phyloP scores from a whole-genome alignment of 2,888 invertebrate species.

The Sinohyriopsis cumingii region DNA sequence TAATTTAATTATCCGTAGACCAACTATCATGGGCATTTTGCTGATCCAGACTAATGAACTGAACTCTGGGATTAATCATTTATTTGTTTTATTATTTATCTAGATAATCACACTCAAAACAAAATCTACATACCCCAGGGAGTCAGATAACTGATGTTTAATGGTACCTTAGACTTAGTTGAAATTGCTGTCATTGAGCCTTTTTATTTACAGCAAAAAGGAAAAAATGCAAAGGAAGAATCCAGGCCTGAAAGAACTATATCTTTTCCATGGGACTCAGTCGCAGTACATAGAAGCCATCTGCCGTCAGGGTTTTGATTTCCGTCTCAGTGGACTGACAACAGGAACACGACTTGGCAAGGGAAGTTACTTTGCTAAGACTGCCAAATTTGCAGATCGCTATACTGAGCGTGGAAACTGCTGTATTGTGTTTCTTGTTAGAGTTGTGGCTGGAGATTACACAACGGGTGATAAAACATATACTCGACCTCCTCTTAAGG shows the following conservation, averaged over 20 bases:
- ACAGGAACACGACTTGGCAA: conserved; percentile 51
- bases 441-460: conserved; percentile 60
- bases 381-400: conserved; percentile 42
- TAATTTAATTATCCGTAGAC: too few species aligned
- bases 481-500: conserved; percentile 58
- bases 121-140: too few species aligned
- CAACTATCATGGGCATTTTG: too few species aligned
- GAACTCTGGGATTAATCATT: too few species aligned
- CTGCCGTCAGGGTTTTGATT: conserved; percentile 60
- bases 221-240: conserved; percentile 41
- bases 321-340: conserved; percentile 49
- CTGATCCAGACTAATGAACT: too few species aligned
- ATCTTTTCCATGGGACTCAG: conserved; percentile 57
- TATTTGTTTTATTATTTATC: too few species aligned
- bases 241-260: conserved; percentile 24
- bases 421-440: conserved; percentile 52
- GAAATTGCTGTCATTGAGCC: neutral
- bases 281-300: conserved; percentile 46
- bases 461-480: conserved; percentile 39
- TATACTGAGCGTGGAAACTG: conserved; percentile 32
- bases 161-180: neutral
- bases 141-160: too few species aligned
- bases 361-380: conserved; percentile 60
- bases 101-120: too few species aligned
- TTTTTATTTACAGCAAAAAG: conserved; percentile 40